Conservation (phyloP, 2,888 invertebrate species). For the Plutella xylostella region DNA sequence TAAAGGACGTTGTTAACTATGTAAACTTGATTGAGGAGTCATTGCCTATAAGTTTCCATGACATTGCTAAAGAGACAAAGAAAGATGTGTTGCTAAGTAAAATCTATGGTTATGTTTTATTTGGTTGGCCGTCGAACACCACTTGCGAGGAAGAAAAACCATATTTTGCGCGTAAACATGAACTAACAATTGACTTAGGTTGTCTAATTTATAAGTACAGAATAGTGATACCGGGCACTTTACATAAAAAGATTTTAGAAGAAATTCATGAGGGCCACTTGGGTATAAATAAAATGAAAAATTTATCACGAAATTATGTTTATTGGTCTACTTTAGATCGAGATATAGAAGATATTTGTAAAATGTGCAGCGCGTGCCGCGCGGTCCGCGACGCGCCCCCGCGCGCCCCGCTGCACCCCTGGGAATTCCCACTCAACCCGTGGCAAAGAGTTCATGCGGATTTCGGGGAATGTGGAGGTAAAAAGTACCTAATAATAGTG, state of each 20-base stretch:
- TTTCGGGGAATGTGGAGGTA: background rate
- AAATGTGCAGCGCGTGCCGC: background rate
- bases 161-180: no score
- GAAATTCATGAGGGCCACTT: slow-evolving; percentile 15
- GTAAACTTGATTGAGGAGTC: no score
- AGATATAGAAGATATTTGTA: slow-evolving; percentile 12
- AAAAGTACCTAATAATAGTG: background rate
- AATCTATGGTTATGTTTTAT: no score
- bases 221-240: slow-evolving; percentile 12
- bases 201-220: slow-evolving; percentile 15
- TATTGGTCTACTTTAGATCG: slow-evolving; percentile 17
- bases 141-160: no score
- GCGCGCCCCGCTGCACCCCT: background rate
- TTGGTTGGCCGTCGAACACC: no score
- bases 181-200: no score
- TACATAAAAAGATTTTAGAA: slow-evolving; percentile 10
- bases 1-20: no score
- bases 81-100: no score
- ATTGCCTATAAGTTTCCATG: no score
- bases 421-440: background rate
- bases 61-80: no score
- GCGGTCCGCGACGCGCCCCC: background rate
- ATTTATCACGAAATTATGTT: slow-evolving; percentile 13
- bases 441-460: background rate
- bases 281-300: slow-evolving; percentile 17